These are phyloP conservation scores for Labeo calbasu DNA, from an alignment of 2,797 vertebrate species.

Conservation along the genomic window DNA sequence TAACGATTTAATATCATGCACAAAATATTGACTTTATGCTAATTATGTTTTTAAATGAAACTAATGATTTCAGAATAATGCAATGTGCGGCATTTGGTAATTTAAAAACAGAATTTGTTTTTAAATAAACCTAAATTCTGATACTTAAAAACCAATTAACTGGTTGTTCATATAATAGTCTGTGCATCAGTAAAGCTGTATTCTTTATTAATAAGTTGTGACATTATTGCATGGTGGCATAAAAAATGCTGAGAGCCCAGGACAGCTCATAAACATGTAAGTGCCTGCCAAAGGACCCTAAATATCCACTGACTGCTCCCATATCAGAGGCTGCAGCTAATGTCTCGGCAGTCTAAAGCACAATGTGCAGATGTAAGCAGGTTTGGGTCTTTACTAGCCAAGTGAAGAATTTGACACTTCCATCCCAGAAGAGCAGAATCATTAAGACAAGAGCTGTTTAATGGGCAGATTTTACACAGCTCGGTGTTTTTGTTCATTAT, in stretches of 20 bases:
- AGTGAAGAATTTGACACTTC: constrained; percentile 41
- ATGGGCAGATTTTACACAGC: constrained; percentile 15
- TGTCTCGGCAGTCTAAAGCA: constrained; percentile 10
- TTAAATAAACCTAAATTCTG: background rate
- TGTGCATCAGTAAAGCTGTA: background rate
- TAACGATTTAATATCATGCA: constrained; percentile 1
- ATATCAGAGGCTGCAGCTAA: constrained; percentile 17
- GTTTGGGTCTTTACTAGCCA: constrained; percentile 49
- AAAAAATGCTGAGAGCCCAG: constrained; percentile 23
- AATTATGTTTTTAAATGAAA: constrained; percentile 25
- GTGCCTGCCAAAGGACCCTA: constrained; percentile 28
- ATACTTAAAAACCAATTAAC: background rate
- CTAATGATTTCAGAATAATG: background rate
- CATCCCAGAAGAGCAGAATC: constrained; percentile 47
- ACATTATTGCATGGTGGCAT: constrained; percentile 17
- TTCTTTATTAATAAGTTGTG: constrained; percentile 21
- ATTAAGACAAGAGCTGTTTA: constrained; percentile 29
- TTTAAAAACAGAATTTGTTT: constrained; percentile 16
- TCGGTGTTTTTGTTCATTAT: constrained; percentile 22
- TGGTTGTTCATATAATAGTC: background rate
- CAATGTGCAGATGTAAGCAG: constrained; percentile 49
- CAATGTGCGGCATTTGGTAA: background rate
- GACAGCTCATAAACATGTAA: constrained; percentile 29
- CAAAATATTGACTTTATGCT: constrained; percentile 5
- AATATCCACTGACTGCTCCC: constrained; percentile 21